Conservation (phyloP, 2,113 vertebrate species). For the Sylvietta virens region DNA sequence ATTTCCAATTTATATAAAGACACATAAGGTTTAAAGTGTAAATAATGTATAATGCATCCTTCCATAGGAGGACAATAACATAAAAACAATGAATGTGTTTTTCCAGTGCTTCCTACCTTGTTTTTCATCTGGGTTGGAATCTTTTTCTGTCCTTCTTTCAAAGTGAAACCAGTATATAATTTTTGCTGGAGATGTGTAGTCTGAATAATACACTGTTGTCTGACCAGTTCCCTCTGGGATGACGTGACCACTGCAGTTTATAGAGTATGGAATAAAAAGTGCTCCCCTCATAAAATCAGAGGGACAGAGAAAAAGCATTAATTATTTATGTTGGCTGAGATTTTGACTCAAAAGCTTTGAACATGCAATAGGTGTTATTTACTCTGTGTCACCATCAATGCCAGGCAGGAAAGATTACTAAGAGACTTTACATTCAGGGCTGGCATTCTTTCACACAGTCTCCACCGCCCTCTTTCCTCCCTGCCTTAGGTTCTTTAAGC, state of each 20-base stretch:
- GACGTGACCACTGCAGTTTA: not conserved
- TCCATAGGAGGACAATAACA: not conserved
- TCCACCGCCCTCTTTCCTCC: not conserved
- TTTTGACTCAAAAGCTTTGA: slow-evolving; percentile 30
- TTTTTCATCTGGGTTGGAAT: not conserved
- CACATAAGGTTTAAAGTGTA: not conserved
- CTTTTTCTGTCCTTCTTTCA: not conserved
- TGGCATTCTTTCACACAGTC: not conserved
- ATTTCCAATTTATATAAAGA: not conserved
- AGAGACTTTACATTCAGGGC: not conserved
- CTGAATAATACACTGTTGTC: not conserved
- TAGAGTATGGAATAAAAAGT: not conserved
- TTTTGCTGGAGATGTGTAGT: not conserved
- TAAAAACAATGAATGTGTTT: not conserved
- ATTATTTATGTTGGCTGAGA: not conserved
- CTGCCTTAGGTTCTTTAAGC: not conserved
- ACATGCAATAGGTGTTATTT: slow-evolving; percentile 10
- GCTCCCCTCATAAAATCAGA: not conserved
- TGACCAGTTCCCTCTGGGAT: not conserved
- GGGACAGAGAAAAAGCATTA: not conserved
- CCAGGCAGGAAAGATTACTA: not conserved
- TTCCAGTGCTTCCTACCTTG: not conserved
- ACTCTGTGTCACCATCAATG: not conserved
- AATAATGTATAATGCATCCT: not conserved
- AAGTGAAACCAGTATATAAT: not conserved